A percentile compares a stretch with the other conserved stretches of the same genome.
Evolutionary conservation across 2,888 invertebrate genomes (phyloP).

Genomic region (Heliconius aoede): DNA sequence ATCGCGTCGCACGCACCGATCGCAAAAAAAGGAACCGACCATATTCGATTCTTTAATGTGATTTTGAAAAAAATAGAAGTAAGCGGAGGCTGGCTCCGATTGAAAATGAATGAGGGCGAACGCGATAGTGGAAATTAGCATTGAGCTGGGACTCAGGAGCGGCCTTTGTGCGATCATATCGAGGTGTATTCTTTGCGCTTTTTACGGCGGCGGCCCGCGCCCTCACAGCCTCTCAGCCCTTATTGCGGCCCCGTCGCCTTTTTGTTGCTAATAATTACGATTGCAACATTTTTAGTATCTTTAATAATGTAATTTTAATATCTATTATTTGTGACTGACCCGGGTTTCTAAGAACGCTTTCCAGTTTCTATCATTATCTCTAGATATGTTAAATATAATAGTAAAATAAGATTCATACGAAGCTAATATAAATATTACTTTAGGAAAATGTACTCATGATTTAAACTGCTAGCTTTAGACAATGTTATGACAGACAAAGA

Average conservation of each 20-base stretch:
- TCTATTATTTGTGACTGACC: slow-evolving; percentile 7
- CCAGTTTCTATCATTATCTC: background rate
- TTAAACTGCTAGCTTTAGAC: too few relatives aligned
- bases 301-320: slow-evolving; percentile 55
- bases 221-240: slow-evolving; percentile 66
- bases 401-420: too few relatives aligned
- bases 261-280: slow-evolving; percentile 79
- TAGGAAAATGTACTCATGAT: too few relatives aligned
- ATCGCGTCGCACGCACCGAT: slow-evolving; percentile 81
- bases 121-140: slow-evolving; percentile 85
- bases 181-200: slow-evolving; percentile 84
- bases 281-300: slow-evolving; percentile 55
- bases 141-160: slow-evolving; percentile 82
- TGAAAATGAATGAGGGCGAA: slow-evolving; percentile 84
- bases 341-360: background rate
- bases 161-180: slow-evolving; percentile 84
- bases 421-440: too few relatives aligned
- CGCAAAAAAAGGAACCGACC: slow-evolving; percentile 77
- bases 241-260: slow-evolving; percentile 78
- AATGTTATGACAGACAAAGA: too few relatives aligned
- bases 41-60: slow-evolving; percentile 85
- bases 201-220: slow-evolving; percentile 70
- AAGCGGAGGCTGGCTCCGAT: slow-evolving; percentile 79
- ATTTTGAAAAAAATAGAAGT: slow-evolving; percentile 81
- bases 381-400: too few relatives aligned